A percentile compares a stretch with the other conserved stretches of the same genome.
Evolutionary conservation across 2,888 invertebrate species (phyloP).

Genomic region (Xestobium rufovillosum): DNA sequence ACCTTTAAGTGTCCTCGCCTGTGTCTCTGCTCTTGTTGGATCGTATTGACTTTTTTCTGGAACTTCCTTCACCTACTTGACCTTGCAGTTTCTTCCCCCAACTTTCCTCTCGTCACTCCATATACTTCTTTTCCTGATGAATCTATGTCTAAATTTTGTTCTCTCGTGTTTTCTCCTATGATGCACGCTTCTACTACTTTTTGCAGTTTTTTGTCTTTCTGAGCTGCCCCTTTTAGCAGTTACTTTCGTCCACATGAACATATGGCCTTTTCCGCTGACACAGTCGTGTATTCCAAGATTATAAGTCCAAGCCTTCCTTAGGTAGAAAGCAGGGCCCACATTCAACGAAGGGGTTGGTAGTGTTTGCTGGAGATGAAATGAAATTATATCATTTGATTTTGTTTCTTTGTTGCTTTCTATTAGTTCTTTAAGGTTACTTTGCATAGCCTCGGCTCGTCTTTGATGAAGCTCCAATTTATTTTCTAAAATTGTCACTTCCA

Average conservation of each 20-base stretch:
- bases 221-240: conserved; percentile 19
- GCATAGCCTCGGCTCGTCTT: conserved; percentile 18
- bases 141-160: too few species aligned
- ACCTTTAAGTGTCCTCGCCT: too few species aligned
- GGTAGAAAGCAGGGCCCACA: conserved; percentile 21
- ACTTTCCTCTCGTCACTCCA: too few species aligned
- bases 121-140: too few species aligned
- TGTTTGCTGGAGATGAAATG: conserved; percentile 23
- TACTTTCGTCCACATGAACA: conserved; percentile 21
- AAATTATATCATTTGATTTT: conserved; percentile 15
- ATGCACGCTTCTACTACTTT: too few species aligned
- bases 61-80: too few species aligned
- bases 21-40: too few species aligned
- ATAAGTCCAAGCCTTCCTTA: conserved; percentile 22
- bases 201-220: too few species aligned
- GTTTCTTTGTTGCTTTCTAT: conserved; percentile 14
- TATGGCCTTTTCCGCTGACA: conserved; percentile 13
- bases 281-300: conserved; percentile 23
- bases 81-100: too few species aligned
- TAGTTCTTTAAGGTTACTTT: conserved; percentile 18
- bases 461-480: conserved; percentile 20
- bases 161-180: too few species aligned
- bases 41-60: too few species aligned
- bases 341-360: conserved; percentile 19
- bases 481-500: conserved; percentile 12